Conservation (phyloP, 2,113 vertebrate species). For the Rhegmatorhina hoffmannsi region DNA sequence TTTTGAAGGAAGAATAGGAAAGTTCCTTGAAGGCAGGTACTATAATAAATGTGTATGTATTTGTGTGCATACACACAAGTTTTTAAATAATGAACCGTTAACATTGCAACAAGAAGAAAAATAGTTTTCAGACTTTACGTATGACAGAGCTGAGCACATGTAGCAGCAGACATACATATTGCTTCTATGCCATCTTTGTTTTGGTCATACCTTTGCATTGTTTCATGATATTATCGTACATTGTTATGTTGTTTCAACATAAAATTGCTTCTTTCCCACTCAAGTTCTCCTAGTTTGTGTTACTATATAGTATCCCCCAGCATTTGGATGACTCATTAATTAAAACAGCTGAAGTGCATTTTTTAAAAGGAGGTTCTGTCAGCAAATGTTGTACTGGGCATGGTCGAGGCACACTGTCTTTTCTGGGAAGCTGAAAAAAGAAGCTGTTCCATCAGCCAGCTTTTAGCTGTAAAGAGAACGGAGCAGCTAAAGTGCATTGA, state of each 20-base stretch:
- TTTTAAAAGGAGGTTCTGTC: background rate
- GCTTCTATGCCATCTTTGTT: background rate
- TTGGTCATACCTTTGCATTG: background rate
- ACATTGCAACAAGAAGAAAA: background rate
- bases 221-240: background rate
- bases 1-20: background rate
- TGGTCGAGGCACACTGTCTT: background rate
- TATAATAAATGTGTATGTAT: background rate
- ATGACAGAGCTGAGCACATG: rapidly evolving
- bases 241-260: background rate
- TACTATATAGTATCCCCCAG: background rate
- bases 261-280: background rate
- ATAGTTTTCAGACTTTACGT: background rate
- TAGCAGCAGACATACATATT: background rate
- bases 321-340: slow-evolving; percentile 9
- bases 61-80: background rate
- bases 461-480: background rate
- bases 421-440: background rate
- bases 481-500: background rate
- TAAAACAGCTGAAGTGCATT: slow-evolving; percentile 15
- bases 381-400: background rate
- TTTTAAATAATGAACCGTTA: background rate
- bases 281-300: background rate
- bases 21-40: background rate
- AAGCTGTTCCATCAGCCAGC: background rate